Evolutionary conservation across 2,888 invertebrate species (phyloP).

Genomic region (Arctia plantaginis): DNA sequence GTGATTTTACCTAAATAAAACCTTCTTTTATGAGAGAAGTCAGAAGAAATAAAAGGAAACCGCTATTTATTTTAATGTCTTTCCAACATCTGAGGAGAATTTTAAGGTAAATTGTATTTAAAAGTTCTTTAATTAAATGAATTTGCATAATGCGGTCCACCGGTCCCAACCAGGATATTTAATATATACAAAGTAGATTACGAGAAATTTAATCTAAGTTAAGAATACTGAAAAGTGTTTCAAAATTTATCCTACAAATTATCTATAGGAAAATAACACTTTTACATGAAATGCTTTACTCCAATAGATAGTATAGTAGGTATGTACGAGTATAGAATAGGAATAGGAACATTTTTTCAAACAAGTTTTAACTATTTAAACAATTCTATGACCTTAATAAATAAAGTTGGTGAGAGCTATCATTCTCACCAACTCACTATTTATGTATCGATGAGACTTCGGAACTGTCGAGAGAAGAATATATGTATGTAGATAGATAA

Average conservation of each 20-base stretch:
- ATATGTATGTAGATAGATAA: no score
- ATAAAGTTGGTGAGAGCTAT: no score
- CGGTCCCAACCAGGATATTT: slow-evolving; percentile 21
- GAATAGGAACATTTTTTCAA: no score
- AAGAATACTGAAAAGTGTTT: not conserved
- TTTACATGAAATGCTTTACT: not conserved
- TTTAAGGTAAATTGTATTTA: slow-evolving; percentile 65
- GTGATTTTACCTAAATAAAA: not conserved
- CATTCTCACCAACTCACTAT: no score
- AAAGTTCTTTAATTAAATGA: slow-evolving; percentile 60
- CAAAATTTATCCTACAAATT: not conserved
- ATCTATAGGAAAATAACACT: not conserved
- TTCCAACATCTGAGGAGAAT: slow-evolving; percentile 55
- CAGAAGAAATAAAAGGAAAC: slow-evolving; percentile 28
- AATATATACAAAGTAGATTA: slow-evolving; percentile 23
- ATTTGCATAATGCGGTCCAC: slow-evolving; percentile 40
- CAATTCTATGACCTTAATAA: no score
- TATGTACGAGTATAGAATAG: no score
- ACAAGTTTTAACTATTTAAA: no score
- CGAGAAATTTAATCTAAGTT: slow-evolving; percentile 16
- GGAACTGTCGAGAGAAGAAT: no score
- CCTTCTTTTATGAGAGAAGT: not conserved
- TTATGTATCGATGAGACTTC: no score
- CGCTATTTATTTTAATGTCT: slow-evolving; percentile 43
- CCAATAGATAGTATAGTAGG: not conserved